Evolutionary conservation across 2,888 invertebrate species (phyloP).

Genomic region (Caenorhabditis sp.): DNA sequence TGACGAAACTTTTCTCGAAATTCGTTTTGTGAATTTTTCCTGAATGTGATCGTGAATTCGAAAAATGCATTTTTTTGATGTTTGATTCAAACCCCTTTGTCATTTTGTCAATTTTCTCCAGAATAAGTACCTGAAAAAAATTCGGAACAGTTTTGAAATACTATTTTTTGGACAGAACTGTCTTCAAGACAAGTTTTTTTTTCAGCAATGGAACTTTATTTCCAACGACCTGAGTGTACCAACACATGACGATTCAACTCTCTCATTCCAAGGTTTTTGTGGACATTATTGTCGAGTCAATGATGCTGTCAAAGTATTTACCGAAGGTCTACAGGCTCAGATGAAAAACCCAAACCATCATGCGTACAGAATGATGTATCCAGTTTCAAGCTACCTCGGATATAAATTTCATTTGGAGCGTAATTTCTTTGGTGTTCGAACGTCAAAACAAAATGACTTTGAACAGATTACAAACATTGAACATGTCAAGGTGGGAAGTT

Average conservation of each 20-base stretch:
- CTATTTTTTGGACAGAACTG: too few relatives aligned
- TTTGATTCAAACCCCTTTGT: too few relatives aligned
- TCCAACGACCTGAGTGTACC: constrained; percentile 50
- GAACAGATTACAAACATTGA: constrained; percentile 37
- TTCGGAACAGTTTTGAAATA: too few relatives aligned
- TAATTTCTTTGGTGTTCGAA: constrained; percentile 59
- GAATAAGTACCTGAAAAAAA: too few relatives aligned
- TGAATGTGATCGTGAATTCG: too few relatives aligned
- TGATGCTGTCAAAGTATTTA: constrained; percentile 37
- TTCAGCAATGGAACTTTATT: constrained; percentile 35
- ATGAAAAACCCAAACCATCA: constrained; percentile 7
- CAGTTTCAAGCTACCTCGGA: constrained; percentile 57
- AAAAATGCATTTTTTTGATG: too few relatives aligned
- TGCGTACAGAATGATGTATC: constrained; percentile 50
- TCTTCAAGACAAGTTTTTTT: too few relatives aligned
- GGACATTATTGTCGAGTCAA: constrained; percentile 66
- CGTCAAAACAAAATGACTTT: not conserved
- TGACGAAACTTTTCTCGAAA: not conserved
- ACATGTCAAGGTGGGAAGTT: too few relatives aligned
- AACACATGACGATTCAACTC: constrained; percentile 16
- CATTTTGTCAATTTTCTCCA: too few relatives aligned
- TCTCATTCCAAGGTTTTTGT: constrained; percentile 61
- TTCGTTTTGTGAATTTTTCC: too few relatives aligned
- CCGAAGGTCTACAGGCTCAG: constrained; percentile 28
- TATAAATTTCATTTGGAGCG: constrained; percentile 64